These are phyloP conservation scores for Alces alces DNA, from an alignment of 2,113 vertebrate genomes.

Conservation along the genomic window DNA sequence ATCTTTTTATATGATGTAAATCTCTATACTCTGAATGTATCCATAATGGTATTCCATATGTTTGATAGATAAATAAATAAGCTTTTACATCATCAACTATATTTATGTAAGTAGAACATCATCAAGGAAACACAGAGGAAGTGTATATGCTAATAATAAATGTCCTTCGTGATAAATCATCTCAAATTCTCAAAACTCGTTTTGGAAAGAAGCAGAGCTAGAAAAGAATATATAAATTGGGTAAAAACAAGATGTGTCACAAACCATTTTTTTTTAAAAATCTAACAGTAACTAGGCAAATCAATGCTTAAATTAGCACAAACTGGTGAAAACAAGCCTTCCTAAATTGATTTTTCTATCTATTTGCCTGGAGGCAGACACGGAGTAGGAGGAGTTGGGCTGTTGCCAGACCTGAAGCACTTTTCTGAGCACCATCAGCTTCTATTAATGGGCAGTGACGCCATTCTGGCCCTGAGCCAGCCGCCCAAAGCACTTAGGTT, in stretches of 20 bases:
- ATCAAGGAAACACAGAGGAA: not conserved
- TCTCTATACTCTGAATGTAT: not conserved
- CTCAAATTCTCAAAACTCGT: not conserved
- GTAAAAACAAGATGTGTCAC: conserved; percentile 25
- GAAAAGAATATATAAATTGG: not conserved
- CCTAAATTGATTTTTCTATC: conserved; percentile 38
- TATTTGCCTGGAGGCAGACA: conserved; percentile 27
- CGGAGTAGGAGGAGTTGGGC: not conserved
- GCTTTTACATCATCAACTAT: not conserved
- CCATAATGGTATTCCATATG: not conserved
- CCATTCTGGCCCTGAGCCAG: conserved; percentile 67
- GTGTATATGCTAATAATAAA: conserved; percentile 20
- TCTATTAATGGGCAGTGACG: conserved; percentile 69
- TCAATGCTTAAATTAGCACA: conserved; percentile 47
- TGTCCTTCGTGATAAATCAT: not conserved
- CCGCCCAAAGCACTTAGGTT: not conserved
- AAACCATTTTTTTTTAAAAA: not conserved
- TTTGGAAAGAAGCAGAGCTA: not conserved
- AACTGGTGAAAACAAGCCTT: conserved; percentile 39
- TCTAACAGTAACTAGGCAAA: conserved; percentile 25
- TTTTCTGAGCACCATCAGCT: conserved; percentile 67
- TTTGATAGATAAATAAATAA: not conserved
- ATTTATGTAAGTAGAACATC: not conserved
- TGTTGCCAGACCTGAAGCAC: conserved; percentile 61
- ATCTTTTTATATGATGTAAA: not conserved